Conservation (phyloP, 2,113 vertebrate genomes). For the Paedocypris sp. region DNA sequence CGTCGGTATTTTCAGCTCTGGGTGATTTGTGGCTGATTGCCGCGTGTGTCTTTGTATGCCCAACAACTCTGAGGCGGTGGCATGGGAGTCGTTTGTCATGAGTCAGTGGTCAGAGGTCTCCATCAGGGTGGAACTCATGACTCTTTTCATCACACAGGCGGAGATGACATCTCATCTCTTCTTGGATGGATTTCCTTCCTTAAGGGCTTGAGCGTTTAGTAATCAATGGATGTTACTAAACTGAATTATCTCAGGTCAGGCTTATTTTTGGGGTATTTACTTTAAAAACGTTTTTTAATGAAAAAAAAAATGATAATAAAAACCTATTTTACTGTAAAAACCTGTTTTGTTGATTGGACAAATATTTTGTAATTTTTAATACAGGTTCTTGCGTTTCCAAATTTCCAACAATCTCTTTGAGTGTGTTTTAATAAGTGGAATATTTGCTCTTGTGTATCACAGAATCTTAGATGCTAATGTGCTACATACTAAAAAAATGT, state of each 20-base stretch:
- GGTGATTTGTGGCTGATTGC: constrained; percentile 14
- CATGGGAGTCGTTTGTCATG: constrained; percentile 2
- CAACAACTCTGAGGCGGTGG: not conserved
- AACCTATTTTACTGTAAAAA: too few species aligned
- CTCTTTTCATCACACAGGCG: not conserved
- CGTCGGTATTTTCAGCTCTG: not conserved
- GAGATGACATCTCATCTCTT: constrained; percentile 12
- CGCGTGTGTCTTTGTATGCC: constrained; percentile 3
- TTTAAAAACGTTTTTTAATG: too few species aligned
- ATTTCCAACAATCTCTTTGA: too few species aligned
- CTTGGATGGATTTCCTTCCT: not conserved
- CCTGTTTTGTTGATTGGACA: too few species aligned
- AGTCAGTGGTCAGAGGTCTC: constrained; percentile 1
- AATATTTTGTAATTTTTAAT: too few species aligned
- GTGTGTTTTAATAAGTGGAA: too few species aligned
- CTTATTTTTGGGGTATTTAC: too few species aligned
- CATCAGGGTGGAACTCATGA: not conserved
- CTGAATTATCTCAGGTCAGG: not conserved
- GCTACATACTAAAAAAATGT: too few species aligned
- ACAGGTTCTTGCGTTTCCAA: too few species aligned
- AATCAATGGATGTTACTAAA: not conserved
- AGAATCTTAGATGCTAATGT: too few species aligned
- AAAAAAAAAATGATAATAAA: too few species aligned
- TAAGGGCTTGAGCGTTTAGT: not conserved
- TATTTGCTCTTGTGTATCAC: too few species aligned